phyloP scores from a whole-genome alignment of 30 jellyfish, hydroid and myxozoan genomes.

The Aurelia sp. region DNA sequence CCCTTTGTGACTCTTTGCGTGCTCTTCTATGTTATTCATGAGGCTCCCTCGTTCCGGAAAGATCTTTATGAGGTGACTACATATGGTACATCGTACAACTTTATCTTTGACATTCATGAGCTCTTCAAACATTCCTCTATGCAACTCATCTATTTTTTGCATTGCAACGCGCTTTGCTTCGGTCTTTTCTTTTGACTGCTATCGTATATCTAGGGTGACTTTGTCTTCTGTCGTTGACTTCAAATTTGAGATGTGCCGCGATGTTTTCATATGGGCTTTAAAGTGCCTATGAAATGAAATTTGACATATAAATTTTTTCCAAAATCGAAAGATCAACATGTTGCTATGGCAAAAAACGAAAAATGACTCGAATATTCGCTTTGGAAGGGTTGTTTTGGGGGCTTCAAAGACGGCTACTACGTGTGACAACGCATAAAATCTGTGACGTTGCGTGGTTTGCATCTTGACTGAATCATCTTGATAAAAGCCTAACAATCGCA shows the following conservation, averaged over 20 bases:
- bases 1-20: conserved; percentile 8
- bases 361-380: too few relatives aligned
- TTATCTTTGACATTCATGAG: not conserved
- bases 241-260: not conserved
- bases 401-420: too few relatives aligned
- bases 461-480: too few relatives aligned
- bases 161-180: conserved; percentile 11
- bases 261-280: conserved; percentile 15
- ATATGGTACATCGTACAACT: conserved; percentile 12
- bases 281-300: too few relatives aligned
- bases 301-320: too few relatives aligned
- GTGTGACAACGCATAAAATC: too few relatives aligned
- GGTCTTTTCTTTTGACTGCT: not conserved
- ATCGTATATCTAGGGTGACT: not conserved
- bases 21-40: not conserved
- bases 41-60: conserved; percentile 14
- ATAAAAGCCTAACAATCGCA: too few relatives aligned
- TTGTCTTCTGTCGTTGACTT: not conserved
- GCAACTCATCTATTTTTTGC: not conserved
- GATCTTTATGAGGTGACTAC: conserved; percentile 3
- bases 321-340: too few relatives aligned
- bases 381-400: too few relatives aligned
- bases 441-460: too few relatives aligned
- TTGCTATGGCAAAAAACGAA: too few relatives aligned
- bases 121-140: conserved; percentile 25